Percentiles rank a stretch among this genome's conserved stretches.
Evolutionary conservation across 1,140 invertebrate genomes (phyloP).

Genomic region (Drosophila willistoni): DNA sequence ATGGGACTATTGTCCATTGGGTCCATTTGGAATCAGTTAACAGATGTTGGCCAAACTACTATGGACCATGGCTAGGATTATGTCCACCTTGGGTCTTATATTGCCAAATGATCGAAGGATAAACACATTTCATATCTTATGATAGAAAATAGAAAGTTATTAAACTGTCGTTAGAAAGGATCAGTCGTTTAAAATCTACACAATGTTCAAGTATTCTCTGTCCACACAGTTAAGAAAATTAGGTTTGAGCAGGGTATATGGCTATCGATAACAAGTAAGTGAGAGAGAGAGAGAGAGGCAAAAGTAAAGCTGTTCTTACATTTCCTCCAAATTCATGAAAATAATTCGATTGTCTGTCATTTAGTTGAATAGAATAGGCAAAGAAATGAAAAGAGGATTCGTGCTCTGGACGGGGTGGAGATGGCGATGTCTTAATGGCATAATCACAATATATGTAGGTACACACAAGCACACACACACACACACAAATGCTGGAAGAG

Average conservation of each 20-base stretch:
- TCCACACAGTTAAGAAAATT: too few relatives aligned
- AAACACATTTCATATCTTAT: too few relatives aligned
- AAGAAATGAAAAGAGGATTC: not conserved
- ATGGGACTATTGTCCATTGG: conserved; percentile 38
- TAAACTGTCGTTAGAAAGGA: too few relatives aligned
- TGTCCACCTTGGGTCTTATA: too few relatives aligned
- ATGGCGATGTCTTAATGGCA: conserved; percentile 64
- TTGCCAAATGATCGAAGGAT: too few relatives aligned
- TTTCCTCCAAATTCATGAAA: conserved; percentile 31
- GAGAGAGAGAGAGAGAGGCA: not conserved
- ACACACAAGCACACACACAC: not conserved
- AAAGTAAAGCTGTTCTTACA: conserved; percentile 23
- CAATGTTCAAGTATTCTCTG: too few relatives aligned
- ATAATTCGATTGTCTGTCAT: conserved; percentile 67
- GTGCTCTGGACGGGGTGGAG: not conserved
- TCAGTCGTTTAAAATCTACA: too few relatives aligned
- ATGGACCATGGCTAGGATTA: too few relatives aligned
- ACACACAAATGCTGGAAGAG: not conserved
- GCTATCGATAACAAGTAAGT: not conserved
- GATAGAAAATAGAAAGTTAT: too few relatives aligned
- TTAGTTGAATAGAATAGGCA: conserved; percentile 6
- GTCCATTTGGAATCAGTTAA: conserved; percentile 38
- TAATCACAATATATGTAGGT: conserved; percentile 46
- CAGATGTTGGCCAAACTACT: conserved; percentile 37
- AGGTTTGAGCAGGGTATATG: not conserved